Evolutionary conservation across 2,113 vertebrate species (phyloP).

Genomic region (Saccopteryx bilineata): DNA sequence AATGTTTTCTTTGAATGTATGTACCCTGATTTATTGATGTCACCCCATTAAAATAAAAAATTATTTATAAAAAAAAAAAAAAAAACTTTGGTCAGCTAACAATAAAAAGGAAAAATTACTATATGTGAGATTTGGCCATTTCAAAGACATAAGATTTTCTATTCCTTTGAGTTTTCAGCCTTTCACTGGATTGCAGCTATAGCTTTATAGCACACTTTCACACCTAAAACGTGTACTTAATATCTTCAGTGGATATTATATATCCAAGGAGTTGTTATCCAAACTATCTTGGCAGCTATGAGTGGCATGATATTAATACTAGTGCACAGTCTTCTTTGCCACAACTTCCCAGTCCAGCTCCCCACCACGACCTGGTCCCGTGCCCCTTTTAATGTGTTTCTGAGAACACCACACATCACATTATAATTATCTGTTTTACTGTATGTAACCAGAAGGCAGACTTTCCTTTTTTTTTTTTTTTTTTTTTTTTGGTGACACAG

Average conservation of each 20-base stretch:
- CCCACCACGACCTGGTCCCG: not conserved
- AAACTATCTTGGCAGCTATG: not conserved
- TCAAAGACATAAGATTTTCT: constrained; percentile 72
- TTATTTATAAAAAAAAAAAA: no score
- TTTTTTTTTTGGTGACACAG: no score
- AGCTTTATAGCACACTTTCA: not conserved
- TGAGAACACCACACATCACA: not conserved
- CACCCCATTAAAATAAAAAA: no score
- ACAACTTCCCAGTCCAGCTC: not conserved
- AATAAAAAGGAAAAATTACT: constrained; percentile 73
- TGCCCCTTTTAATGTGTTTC: not conserved
- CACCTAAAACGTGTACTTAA: not conserved
- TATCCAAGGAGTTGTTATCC: not conserved
- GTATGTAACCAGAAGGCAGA: not conserved
- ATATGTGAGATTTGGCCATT: constrained; percentile 64
- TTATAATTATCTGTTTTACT: constrained; percentile 6
- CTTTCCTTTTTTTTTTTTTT: not conserved
- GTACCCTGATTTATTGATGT: no score
- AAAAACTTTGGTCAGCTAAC: constrained; percentile 72
- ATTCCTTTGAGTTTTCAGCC: not conserved
- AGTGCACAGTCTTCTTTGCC: not conserved
- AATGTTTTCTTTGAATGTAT: no score
- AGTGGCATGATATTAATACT: not conserved
- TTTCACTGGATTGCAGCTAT: not conserved
- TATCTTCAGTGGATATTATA: not conserved